These are phyloP conservation scores for Glaucopsyche alexis DNA, from an alignment of 2,888 invertebrate species.

Conservation along the genomic window DNA sequence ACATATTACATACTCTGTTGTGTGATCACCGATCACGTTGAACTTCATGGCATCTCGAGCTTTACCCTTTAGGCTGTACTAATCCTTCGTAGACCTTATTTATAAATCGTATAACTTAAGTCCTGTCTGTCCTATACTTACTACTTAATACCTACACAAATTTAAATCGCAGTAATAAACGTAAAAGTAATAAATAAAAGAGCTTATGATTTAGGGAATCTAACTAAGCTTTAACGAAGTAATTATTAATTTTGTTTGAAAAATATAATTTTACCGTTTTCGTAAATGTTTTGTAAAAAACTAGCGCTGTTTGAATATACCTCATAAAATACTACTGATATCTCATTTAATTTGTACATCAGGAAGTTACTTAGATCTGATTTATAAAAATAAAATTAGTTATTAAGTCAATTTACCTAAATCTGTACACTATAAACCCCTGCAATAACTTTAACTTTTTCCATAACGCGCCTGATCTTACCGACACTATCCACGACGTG, in stretches of 20 bases:
- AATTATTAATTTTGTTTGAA: conserved; percentile 48
- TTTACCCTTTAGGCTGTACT: conserved; percentile 70
- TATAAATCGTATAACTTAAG: conserved; percentile 32
- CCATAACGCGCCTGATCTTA: background rate
- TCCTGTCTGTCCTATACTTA: conserved; percentile 34
- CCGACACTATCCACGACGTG: background rate
- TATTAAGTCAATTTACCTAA: conserved; percentile 16
- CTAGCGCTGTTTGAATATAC: conserved; percentile 64
- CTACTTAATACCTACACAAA: conserved; percentile 33
- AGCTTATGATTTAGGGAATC: conserved; percentile 73
- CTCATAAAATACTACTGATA: conserved; percentile 46
- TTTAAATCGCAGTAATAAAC: conserved; percentile 36
- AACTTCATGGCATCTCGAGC: conserved; percentile 66
- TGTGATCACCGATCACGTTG: conserved; percentile 51
- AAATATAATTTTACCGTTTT: conserved; percentile 45
- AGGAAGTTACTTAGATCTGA: background rate
- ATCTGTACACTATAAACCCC: conserved; percentile 1
- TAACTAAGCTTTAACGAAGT: conserved; percentile 57
- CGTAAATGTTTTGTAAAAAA: conserved; percentile 54
- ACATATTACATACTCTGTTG: conserved; percentile 40
- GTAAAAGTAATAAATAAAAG: conserved; percentile 47
- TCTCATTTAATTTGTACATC: no score
- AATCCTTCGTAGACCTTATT: conserved; percentile 38
- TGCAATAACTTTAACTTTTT: background rate
- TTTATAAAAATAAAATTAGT: conserved; percentile 6